Base-by-base conservation (phyloP, 2,113 vertebrate genomes). In the Rhabdomys dilectus region DNA sequence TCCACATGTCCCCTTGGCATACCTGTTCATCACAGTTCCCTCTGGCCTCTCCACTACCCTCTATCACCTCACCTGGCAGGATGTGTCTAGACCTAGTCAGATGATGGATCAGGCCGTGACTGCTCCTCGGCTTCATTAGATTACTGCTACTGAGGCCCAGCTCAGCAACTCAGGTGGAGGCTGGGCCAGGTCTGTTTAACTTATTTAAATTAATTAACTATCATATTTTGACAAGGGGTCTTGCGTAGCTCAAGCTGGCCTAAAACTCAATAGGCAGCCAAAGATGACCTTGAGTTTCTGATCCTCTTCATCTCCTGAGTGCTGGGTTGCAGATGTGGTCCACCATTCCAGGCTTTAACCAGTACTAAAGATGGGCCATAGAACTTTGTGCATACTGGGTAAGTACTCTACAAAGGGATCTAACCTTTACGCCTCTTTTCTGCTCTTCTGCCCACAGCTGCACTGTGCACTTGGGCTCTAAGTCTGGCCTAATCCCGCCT, bases 41-140 rank as follows among this genome's bases (percentile, higher is more conserved):
- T 42, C 7, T 13, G 24, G 19, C 39, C 26, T 60, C 36, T 21
- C 26, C 51, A 29, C 5, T 29, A 3, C 4, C 13, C 3, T 73
- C 34, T 3, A 12, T n/a, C 24, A 19, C 21, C 62, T n/a, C 64
- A 1, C 4, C 60, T 1, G 16, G 0, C 22, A 15, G 21, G 53
- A 45, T 4, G 84, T 70, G 34, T 26, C 21, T 10, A 51, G 34
- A 73, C 0, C 7, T 39, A n/a, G 36, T 15, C 22, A 72, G 34
- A n/a, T 5, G 56, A 17, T 58, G 22, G 12, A 39, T 10, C 36
- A 29, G 24, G 19, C 58, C 48, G 31, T 4, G 13, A 39, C 45
- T 70, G 22, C 45, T n/a, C 9, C 64, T 34, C 31, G 15, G 36
- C 6, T 87, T 56, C 15, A 11, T 42, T 75, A 42, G 36, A 17